phyloP scores from a whole-genome alignment of 2,113 vertebrate genomes.

The Saccopteryx leptura region DNA sequence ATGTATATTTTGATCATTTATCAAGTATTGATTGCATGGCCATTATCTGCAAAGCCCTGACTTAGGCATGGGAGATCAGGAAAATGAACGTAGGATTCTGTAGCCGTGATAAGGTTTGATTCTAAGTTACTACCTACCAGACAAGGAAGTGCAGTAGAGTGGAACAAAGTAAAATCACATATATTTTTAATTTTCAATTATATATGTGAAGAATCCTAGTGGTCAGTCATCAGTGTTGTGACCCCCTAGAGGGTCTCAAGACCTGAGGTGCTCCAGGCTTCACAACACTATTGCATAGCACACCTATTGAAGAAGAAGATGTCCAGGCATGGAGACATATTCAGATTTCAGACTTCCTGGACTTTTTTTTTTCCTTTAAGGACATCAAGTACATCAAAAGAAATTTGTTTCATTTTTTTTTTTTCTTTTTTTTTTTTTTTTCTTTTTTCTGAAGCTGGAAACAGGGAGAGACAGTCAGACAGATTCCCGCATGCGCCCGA shows the following conservation, averaged over 20 bases:
- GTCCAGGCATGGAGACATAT: not conserved
- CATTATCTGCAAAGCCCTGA: not conserved
- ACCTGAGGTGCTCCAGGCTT: not conserved
- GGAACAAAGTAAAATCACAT: not conserved
- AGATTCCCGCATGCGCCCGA: too few species aligned
- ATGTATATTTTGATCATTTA: not conserved
- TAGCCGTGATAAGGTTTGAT: not conserved
- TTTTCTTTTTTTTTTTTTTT: too few species aligned
- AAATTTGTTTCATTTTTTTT: not conserved
- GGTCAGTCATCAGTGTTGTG: not conserved
- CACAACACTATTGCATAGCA: not conserved
- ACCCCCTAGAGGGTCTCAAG: not conserved
- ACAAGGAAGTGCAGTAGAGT: not conserved
- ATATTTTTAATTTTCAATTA: not conserved
- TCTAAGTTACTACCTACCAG: not conserved
- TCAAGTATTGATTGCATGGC: not conserved
- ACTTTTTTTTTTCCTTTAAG: slow-evolving; percentile 8
- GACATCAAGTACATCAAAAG: not conserved
- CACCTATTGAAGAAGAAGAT: not conserved
- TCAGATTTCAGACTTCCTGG: slow-evolving; percentile 5
- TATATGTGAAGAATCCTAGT: not conserved
- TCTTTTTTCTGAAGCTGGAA: too few species aligned
- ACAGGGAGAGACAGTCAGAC: too few species aligned
- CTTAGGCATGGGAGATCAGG: not conserved
- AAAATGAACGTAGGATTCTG: not conserved